Base-by-base conservation (phyloP, 2,888 invertebrate species). In the Hipparchia semele region DNA sequence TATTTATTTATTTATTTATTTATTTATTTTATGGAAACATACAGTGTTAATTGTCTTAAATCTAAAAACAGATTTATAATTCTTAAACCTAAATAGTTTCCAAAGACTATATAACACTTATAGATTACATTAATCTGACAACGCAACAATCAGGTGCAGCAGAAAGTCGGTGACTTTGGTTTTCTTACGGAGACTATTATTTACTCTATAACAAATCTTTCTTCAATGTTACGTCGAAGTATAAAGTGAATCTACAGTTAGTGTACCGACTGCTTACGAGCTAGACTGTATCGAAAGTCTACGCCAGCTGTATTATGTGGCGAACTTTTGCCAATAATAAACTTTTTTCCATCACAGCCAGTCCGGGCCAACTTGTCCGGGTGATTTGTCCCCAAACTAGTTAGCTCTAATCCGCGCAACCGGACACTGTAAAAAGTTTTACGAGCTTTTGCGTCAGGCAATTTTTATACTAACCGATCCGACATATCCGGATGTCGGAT, bases 301-400 rank as follows among this genome's bases (percentile, higher is more conserved):
- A 51, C 5, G 53, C 51, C 51, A 33, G 65, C 65, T 65, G 65
- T 54, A 69, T 73, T 68, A 60, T 53, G 60, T 54, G 61, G 39
- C 39, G 61, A 85, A 83, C 76, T 84, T 84, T 79, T 72, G 70
- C 79, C 79, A 83, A 84, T 85, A 84, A 80, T 72, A 80, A 86
- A 86, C 82, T 85, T 85, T 84, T 76, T 68, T 75, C 68, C 59
- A 68, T 68, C 68, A 68, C 49, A 69, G 69, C 68, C 74, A 68
- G 72, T 76, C 75, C 75, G 73, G 74, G 58, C 69, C 74, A 75
- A 77, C 74, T 78, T 72, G 73, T 59, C 69, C 75, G 75, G 76
- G 76, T 78, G 79, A 82, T 82, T 83, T 85, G 80, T 86, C 85
- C 72, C 77, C 68, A 79, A 83, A 82, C 83, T 84, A 79, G 80